Evolutionary conservation across 2,113 vertebrate genomes (phyloP).

Genomic region (Orientallactaga bullata): DNA sequence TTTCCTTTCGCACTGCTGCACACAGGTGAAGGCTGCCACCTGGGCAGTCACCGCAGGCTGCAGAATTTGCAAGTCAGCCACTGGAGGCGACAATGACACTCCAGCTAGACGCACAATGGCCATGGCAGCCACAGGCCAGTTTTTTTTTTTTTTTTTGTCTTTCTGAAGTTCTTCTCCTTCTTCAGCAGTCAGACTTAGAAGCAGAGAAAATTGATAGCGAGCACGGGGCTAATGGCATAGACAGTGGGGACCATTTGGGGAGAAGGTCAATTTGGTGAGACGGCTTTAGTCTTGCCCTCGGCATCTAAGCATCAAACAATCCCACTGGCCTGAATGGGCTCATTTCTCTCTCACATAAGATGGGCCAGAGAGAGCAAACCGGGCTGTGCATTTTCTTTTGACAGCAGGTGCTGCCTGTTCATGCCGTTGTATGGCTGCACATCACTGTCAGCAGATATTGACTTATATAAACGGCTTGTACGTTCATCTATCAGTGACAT

Average conservation of each 20-base stretch:
- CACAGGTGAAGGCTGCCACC: neutral
- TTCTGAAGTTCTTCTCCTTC: neutral
- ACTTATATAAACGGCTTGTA: slow-evolving; percentile 20
- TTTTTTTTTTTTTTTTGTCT: too few species aligned
- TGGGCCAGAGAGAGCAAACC: neutral
- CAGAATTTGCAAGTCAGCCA: rapidly evolving
- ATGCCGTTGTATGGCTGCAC: neutral
- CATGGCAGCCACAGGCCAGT: neutral
- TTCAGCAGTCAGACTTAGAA: neutral
- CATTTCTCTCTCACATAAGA: neutral
- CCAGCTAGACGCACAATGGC: neutral
- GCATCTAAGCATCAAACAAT: neutral
- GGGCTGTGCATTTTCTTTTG: neutral
- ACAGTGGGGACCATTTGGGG: neutral
- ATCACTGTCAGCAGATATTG: neutral
- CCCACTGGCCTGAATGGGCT: neutral
- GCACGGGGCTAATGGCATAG: neutral
- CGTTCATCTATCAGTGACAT: neutral
- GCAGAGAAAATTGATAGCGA: neutral
- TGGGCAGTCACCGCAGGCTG: neutral
- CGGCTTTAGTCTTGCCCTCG: rapidly evolving
- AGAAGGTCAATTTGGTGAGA: neutral
- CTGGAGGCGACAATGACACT: neutral
- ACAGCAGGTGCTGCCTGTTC: neutral
- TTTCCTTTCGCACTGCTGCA: neutral